phyloP scores from a whole-genome alignment of 1,140 invertebrate species.

The Zaprionus taronus region DNA sequence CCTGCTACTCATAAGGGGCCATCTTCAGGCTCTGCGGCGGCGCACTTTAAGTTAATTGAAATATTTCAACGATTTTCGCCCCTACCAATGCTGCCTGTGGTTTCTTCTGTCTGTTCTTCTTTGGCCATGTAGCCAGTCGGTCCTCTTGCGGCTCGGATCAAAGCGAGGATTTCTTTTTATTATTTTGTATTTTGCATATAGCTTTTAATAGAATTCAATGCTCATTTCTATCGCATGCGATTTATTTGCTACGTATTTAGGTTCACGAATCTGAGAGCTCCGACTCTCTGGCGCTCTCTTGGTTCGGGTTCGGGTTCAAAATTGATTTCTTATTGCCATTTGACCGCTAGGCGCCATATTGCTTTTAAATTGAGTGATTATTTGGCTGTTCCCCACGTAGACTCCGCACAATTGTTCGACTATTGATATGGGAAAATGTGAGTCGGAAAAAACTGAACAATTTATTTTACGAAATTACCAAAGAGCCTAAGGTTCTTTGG shows the following conservation, averaged over 20 bases:
- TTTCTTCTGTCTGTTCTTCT: conserved; percentile 65
- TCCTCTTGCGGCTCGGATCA: conserved; percentile 62
- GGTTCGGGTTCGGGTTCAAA: conserved; percentile 53
- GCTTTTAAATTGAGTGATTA: conserved; percentile 78
- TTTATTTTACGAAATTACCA: conserved; percentile 26
- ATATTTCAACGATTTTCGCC: conserved; percentile 84
- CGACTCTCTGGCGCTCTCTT: not conserved
- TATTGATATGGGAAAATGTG: conserved; percentile 68
- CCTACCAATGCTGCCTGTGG: conserved; percentile 55
- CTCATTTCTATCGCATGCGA: conserved; percentile 83
- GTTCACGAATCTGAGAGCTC: conserved; percentile 60
- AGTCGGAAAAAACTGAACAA: not conserved
- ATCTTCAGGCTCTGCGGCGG: conserved; percentile 35
- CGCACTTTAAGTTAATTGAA: conserved; percentile 84
- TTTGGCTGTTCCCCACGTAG: conserved; percentile 17
- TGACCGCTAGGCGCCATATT: conserved; percentile 82
- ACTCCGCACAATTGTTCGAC: conserved; percentile 9
- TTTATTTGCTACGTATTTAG: conserved; percentile 78
- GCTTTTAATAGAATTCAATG: conserved; percentile 83
- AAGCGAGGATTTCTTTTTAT: conserved; percentile 55
- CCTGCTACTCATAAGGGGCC: conserved; percentile 21
- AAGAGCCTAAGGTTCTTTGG: not conserved
- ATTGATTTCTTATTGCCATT: conserved; percentile 81
- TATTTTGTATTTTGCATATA: conserved; percentile 72
- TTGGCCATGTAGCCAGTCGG: not conserved